Conservation (phyloP, 92 coral and sea anemone species). For the Plumapathes pennacea region DNA sequence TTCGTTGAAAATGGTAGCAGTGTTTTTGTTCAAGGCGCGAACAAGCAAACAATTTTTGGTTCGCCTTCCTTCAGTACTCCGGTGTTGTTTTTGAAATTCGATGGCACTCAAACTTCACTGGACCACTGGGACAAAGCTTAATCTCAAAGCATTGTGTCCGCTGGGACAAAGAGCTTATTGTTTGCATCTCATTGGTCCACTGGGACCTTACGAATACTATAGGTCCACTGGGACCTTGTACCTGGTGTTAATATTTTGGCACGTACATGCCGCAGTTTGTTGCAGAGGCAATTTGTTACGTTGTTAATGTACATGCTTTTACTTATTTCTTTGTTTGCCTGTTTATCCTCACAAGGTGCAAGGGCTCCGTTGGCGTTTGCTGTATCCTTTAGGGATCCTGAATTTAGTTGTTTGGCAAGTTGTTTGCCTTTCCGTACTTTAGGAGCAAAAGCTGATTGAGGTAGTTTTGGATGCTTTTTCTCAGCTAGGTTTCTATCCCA, state of each 20-base stretch:
- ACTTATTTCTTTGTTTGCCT: too few relatives aligned
- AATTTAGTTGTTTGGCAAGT: conserved; percentile 12
- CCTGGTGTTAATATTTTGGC: too few relatives aligned
- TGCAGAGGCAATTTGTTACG: too few relatives aligned
- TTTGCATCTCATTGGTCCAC: conserved; percentile 4
- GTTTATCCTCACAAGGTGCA: conserved; percentile 35
- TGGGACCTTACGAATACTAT: neutral
- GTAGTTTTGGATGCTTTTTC: conserved; percentile 34
- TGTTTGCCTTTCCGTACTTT: conserved; percentile 19
- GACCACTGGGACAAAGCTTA: conserved; percentile 19
- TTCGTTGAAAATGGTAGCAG: conserved; percentile 45
- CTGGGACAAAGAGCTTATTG: neutral
- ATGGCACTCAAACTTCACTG: neutral
- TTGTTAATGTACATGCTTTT: too few relatives aligned
- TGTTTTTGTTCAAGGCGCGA: conserved; percentile 55
- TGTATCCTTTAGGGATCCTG: conserved; percentile 25
- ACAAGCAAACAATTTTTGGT: conserved; percentile 57
- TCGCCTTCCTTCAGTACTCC: conserved; percentile 46
- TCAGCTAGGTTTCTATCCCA: conserved; percentile 3
- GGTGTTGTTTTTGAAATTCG: conserved; percentile 24
- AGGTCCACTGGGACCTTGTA: conserved; percentile 20
- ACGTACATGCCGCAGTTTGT: too few relatives aligned
- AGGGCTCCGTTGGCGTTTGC: conserved; percentile 4
- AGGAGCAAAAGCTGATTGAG: conserved; percentile 45
- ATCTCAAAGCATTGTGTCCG: too few relatives aligned